A percentile compares a stretch with the other conserved stretches of the same genome.
phyloP scores from a whole-genome alignment of 2,888 invertebrate genomes.

The Erebia epiphron region DNA sequence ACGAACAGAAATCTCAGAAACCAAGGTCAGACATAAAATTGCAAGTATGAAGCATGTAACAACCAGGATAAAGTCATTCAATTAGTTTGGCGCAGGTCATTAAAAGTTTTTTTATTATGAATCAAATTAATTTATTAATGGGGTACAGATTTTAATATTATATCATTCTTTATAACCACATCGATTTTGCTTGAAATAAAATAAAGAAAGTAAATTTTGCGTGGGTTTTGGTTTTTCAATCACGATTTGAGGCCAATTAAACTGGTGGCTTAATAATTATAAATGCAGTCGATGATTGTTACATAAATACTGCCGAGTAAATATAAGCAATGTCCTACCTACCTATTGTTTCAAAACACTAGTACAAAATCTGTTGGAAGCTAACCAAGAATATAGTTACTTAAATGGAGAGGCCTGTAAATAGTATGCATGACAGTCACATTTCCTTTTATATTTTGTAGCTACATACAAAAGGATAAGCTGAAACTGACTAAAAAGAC shows the following conservation, averaged over 20 bases:
- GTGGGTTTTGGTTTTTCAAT: background rate
- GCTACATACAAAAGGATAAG: background rate
- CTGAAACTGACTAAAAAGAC: too few species aligned
- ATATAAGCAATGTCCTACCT: background rate
- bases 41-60: background rate
- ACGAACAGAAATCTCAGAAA: background rate
- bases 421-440: background rate
- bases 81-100: too few species aligned
- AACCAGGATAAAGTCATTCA: too few species aligned
- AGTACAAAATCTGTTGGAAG: conserved; percentile 1
- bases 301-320: background rate
- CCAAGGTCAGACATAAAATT: background rate
- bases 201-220: background rate
- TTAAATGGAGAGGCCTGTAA: background rate
- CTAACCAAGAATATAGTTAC: background rate
- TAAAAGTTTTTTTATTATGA: conserved; percentile 1
- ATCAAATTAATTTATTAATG: background rate
- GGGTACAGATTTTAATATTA: too few species aligned
- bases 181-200: too few species aligned
- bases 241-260: background rate
- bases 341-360: background rate
- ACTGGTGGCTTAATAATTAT: background rate
- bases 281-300: background rate
- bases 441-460: background rate
- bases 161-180: too few species aligned